phyloP scores from a whole-genome alignment of 1,140 invertebrate species.

The Arctopsyche grandis region DNA sequence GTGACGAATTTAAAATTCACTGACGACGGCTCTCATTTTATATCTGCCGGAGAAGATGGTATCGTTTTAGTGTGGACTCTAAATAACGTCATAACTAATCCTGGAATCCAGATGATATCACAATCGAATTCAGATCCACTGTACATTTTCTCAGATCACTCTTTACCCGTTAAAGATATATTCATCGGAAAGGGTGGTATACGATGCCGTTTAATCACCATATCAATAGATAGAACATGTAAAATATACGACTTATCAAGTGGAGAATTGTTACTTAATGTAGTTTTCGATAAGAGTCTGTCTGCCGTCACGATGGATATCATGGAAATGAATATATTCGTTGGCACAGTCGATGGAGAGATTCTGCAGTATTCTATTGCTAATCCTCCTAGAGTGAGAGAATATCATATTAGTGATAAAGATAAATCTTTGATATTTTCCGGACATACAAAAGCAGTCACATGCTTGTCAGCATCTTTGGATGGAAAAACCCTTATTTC shows the following conservation, averaged over 20 bases:
- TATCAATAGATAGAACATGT: conserved; percentile 83
- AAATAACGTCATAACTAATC: conserved; percentile 60
- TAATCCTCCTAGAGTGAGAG: conserved; percentile 72
- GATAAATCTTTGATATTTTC: conserved; percentile 64
- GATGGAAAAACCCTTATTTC: conserved; percentile 77
- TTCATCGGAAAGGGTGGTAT: conserved; percentile 72
- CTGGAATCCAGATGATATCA: conserved; percentile 60
- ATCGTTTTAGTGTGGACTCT: conserved; percentile 82
- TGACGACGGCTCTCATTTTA: conserved; percentile 76
- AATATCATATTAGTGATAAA: conserved; percentile 71
- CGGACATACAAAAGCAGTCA: conserved; percentile 76
- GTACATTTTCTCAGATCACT: conserved; percentile 79
- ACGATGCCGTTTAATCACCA: conserved; percentile 76
- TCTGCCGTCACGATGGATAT: conserved; percentile 76
- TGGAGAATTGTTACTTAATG: conserved; percentile 74
- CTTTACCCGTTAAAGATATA: conserved; percentile 80
- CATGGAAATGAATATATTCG: conserved; percentile 76
- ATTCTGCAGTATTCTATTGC: conserved; percentile 76
- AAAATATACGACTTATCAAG: conserved; percentile 81
- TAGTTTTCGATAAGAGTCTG: conserved; percentile 79
- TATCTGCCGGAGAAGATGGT: conserved; percentile 85
- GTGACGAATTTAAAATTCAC: conserved; percentile 80
- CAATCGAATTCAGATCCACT: conserved; percentile 70
- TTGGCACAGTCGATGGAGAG: conserved; percentile 76
- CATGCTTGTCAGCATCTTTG: conserved; percentile 75